phyloP scores from a whole-genome alignment of 2,888 invertebrate genomes.

The Sipha maydis region DNA sequence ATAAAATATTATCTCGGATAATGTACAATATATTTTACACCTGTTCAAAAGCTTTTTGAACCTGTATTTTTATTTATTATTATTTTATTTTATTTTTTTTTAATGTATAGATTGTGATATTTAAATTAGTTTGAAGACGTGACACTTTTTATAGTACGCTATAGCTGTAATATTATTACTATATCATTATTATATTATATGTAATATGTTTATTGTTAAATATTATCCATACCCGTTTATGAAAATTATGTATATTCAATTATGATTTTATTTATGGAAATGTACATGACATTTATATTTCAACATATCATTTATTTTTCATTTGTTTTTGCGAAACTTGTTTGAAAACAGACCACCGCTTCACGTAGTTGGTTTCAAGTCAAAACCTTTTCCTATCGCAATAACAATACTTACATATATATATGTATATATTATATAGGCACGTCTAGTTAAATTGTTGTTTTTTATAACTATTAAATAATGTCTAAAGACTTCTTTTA shows the following conservation, averaged over 20 bases:
- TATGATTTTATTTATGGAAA: constrained; percentile 36
- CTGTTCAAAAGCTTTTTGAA: constrained; percentile 29
- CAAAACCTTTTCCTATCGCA: no score
- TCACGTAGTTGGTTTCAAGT: no score
- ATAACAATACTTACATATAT: no score
- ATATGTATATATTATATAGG: no score
- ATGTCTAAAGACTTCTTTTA: no score
- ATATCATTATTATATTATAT: constrained; percentile 9
- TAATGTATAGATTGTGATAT: constrained; percentile 49
- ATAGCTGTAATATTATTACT: constrained; percentile 26
- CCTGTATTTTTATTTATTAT: constrained; percentile 14
- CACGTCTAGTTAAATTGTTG: no score
- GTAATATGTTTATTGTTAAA: constrained; percentile 54
- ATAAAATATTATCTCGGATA: neutral
- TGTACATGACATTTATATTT: constrained; percentile 22
- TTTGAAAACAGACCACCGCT: no score
- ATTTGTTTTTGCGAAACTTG: neutral
- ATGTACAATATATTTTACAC: constrained; percentile 34
- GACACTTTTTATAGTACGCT: constrained; percentile 40
- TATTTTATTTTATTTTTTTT: neutral
- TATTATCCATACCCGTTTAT: constrained; percentile 6
- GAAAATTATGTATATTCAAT: constrained; percentile 31
- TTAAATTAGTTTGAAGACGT: constrained; percentile 28
- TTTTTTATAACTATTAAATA: no score
- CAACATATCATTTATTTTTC: constrained; percentile 39